Percentiles rank a stretch among this genome's conserved stretches.
Conservation (phyloP, 2,888 invertebrate genomes). For the Eristalis tenax region DNA sequence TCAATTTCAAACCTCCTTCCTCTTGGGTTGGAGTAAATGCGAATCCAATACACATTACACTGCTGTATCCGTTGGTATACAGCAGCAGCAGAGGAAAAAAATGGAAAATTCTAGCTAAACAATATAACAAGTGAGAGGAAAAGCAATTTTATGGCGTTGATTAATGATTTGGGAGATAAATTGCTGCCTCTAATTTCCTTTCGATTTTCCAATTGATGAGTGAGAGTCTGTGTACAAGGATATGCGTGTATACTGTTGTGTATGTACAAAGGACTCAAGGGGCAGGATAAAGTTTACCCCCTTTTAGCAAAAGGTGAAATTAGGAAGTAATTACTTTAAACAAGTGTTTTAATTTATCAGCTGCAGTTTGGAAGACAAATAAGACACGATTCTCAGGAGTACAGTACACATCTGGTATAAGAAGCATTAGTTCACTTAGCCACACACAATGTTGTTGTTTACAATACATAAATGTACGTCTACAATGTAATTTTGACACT, state of each 20-base stretch:
- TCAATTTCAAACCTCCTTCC: slow-evolving; percentile 44
- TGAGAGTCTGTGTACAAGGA: slow-evolving; percentile 11
- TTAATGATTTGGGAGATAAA: slow-evolving; percentile 72
- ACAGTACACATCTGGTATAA: neutral
- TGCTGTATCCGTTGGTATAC: slow-evolving; percentile 7
- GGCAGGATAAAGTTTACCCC: slow-evolving; percentile 13
- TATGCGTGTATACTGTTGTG: slow-evolving; percentile 20
- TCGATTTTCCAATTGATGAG: slow-evolving; percentile 71
- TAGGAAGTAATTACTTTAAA: slow-evolving; percentile 52
- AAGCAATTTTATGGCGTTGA: slow-evolving; percentile 72
- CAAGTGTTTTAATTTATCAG: slow-evolving; percentile 48
- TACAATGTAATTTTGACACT: too few species aligned
- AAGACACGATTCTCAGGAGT: neutral
- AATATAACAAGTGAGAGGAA: slow-evolving; percentile 47
- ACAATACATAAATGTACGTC: too few species aligned
- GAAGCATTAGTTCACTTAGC: too few species aligned
- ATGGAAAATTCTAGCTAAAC: slow-evolving; percentile 40
- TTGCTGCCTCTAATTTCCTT: slow-evolving; percentile 70
- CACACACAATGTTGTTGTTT: too few species aligned
- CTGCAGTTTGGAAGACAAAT: neutral
- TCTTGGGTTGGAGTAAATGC: slow-evolving; percentile 48
- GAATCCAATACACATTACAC: slow-evolving; percentile 63
- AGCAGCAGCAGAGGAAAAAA: slow-evolving; percentile 35
- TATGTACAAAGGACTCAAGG: slow-evolving; percentile 15
- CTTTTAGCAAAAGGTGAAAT: slow-evolving; percentile 32